Percentiles rank a stretch among this genome's conserved stretches.
Conservation (phyloP, 2,888 invertebrate species). For the Suillia variegata region DNA sequence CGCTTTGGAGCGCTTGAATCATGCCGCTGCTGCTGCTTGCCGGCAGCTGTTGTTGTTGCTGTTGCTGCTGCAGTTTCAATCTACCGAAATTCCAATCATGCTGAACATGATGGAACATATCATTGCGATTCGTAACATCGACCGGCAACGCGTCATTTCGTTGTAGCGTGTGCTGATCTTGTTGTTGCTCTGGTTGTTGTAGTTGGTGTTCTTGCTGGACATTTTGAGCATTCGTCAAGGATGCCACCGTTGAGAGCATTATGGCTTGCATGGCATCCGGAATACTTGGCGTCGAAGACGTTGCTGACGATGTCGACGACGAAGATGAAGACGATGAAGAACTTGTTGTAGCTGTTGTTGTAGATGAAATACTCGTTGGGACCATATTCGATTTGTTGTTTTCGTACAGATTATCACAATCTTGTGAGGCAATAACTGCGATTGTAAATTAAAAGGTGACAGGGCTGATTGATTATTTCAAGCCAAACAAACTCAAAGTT, state of each 20-base stretch:
- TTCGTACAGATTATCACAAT: constrained; percentile 48
- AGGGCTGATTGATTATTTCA: too few relatives aligned
- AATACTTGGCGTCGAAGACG: constrained; percentile 29
- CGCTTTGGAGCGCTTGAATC: constrained; percentile 19
- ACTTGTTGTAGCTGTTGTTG: constrained; percentile 38
- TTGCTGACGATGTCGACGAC: constrained; percentile 39
- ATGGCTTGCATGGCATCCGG: constrained; percentile 42
- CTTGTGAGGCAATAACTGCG: constrained; percentile 34
- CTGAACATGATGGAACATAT: constrained; percentile 58
- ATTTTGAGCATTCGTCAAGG: constrained; percentile 31
- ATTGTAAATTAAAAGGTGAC: too few relatives aligned
- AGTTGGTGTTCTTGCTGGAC: constrained; percentile 20
- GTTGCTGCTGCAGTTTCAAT: constrained; percentile 37
- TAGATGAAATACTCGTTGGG: constrained; percentile 35
- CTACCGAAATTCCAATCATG: constrained; percentile 61
- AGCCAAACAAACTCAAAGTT: too few relatives aligned
- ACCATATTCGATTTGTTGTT: constrained; percentile 33
- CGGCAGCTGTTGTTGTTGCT: constrained; percentile 23
- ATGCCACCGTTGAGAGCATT: constrained; percentile 42
- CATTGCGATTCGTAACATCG: constrained; percentile 35
- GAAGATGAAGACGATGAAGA: constrained; percentile 46
- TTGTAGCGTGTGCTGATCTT: constrained; percentile 14
- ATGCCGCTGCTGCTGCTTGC: constrained; percentile 30
- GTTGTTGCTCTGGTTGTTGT: constrained; percentile 23
- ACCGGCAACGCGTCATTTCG: neutral